Percentiles rank a stretch among this genome's conserved stretches.
Evolutionary conservation across 2,113 vertebrate genomes (phyloP).

Genomic region (Cinclus mexicanus): DNA sequence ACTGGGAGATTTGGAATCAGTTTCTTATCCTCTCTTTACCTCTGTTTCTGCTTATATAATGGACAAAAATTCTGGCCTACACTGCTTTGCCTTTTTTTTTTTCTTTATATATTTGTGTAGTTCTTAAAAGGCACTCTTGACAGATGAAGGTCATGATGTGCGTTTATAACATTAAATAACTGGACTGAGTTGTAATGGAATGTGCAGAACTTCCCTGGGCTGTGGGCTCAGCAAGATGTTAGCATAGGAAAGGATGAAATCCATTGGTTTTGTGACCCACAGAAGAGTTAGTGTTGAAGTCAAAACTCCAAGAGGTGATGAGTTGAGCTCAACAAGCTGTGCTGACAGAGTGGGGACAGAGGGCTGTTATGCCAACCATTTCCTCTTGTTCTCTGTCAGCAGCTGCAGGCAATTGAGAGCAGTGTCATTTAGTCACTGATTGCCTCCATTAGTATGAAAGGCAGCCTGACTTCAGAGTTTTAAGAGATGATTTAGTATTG

Average conservation of each 20-base stretch:
- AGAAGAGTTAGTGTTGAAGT: background rate
- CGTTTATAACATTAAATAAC: background rate
- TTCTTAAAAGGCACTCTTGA: slow-evolving; percentile 7
- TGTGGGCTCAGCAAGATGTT: background rate
- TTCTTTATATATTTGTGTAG: background rate
- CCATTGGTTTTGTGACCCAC: background rate
- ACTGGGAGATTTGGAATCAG: background rate
- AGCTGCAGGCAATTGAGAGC: background rate
- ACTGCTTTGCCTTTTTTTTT: background rate
- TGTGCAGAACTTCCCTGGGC: background rate
- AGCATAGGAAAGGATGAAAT: background rate
- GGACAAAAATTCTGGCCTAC: background rate
- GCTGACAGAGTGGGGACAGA: background rate
- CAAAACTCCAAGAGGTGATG: background rate
- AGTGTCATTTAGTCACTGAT: background rate
- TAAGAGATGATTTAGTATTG: background rate
- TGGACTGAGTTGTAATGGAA: background rate
- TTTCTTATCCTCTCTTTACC: background rate
- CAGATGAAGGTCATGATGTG: background rate
- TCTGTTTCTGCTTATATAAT: slow-evolving; percentile 13
- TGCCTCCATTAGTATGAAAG: background rate
- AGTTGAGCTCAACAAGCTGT: background rate
- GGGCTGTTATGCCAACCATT: background rate
- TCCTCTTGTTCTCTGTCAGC: background rate
- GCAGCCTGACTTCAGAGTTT: background rate